phyloP scores from a whole-genome alignment of 92 coral and sea anemone species.

The Plumapathes pennacea region DNA sequence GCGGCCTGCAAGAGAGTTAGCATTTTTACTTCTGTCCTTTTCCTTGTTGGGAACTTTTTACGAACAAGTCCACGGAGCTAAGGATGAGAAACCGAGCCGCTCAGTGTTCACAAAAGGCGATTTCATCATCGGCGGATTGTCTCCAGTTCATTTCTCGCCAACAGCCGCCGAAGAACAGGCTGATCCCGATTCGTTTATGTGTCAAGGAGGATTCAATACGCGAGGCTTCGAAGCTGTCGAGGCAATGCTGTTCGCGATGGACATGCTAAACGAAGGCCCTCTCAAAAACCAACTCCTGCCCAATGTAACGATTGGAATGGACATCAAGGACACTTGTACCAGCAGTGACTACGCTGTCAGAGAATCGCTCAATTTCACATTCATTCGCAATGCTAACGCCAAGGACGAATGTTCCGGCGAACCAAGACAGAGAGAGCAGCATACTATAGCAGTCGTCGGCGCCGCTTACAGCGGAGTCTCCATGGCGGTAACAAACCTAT shows the following conservation, averaged over 20 bases:
- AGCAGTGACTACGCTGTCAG: conserved; percentile 85
- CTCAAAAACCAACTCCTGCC: conserved; percentile 73
- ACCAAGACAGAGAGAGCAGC: background rate
- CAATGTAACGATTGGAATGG: conserved; percentile 79
- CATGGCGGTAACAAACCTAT: conserved; percentile 85
- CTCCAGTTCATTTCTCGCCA: conserved; percentile 88
- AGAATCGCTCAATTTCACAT: conserved; percentile 79
- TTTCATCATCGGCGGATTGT: conserved; percentile 82
- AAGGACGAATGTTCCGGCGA: conserved; percentile 49
- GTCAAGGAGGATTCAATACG: conserved; percentile 72
- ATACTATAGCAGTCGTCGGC: conserved; percentile 79
- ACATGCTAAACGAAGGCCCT: conserved; percentile 73
- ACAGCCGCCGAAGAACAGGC: conserved; percentile 56
- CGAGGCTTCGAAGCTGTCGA: conserved; percentile 91
- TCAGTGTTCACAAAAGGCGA: conserved; percentile 70
- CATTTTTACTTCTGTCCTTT: too few relatives aligned
- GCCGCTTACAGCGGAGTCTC: conserved; percentile 87
- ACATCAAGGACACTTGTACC: conserved; percentile 83
- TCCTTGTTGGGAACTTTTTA: too few relatives aligned
- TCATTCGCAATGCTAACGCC: conserved; percentile 66
- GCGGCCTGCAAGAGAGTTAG: too few relatives aligned
- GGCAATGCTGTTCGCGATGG: conserved; percentile 83
- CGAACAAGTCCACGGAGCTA: too few relatives aligned
- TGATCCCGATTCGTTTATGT: conserved; percentile 54
- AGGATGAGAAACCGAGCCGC: too few relatives aligned